Evolutionary conservation across 37 sponge, comb jelly and placozoan species (phyloP).

Genomic region (Aplysina aerophoba): DNA sequence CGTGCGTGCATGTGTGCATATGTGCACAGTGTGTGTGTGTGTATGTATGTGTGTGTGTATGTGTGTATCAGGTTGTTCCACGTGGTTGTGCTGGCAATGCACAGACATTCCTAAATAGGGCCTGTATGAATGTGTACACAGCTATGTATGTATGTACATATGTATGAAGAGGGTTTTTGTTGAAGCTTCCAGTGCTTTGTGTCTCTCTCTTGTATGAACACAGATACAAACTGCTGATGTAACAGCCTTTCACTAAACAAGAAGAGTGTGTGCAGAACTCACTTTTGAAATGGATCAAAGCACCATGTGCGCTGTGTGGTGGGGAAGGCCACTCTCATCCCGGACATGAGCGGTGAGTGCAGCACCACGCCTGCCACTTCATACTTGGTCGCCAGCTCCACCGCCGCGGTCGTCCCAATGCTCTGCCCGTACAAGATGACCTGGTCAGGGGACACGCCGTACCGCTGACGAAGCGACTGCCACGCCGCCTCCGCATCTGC

Average conservation of each 20-base stretch:
- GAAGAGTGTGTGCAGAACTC: constrained; percentile 30
- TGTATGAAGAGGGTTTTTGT: background rate
- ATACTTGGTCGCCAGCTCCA: constrained; percentile 84
- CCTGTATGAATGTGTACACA: background rate
- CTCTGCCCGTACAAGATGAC: constrained; percentile 96
- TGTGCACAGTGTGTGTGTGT: too few species aligned
- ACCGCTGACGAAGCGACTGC: constrained; percentile 74
- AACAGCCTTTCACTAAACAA: background rate
- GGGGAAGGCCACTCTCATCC: constrained; percentile 98
- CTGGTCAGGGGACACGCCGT: constrained; percentile 74
- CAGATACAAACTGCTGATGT: background rate
- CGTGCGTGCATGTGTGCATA: too few species aligned
- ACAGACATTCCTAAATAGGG: too few species aligned
- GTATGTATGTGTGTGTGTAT: too few species aligned
- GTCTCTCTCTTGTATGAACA: too few species aligned
- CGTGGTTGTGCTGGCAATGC: too few species aligned
- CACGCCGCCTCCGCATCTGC: constrained; percentile 96
- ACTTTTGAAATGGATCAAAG: constrained; percentile 97
- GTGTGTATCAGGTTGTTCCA: too few species aligned
- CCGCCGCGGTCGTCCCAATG: constrained; percentile 92
- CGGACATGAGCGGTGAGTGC: constrained; percentile 95
- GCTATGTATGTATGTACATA: constrained; percentile 10
- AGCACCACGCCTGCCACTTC: constrained; percentile 93
- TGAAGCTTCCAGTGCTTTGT: background rate
- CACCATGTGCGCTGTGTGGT: constrained; percentile 90